phyloP scores from a whole-genome alignment of 64 coral and sea anemone species.

The Dendronephthya gigantea region DNA sequence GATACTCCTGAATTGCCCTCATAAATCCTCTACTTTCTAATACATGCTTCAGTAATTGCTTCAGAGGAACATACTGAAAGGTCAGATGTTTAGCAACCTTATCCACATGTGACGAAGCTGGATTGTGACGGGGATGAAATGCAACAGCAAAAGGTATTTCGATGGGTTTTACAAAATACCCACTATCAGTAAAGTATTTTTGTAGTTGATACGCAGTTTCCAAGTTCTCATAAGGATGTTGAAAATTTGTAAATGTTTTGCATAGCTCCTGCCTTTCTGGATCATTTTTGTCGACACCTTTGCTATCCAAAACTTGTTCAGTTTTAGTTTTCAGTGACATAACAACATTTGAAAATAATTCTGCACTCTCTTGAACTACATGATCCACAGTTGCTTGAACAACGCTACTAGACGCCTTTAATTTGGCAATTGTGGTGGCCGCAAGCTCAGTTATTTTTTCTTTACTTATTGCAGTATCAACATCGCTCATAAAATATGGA shows the following conservation, averaged over 20 bases:
- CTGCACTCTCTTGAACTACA: no score
- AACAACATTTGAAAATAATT: no score
- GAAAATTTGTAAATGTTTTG: neutral
- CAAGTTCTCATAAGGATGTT: neutral
- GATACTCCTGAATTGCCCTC: neutral
- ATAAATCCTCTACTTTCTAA: constrained; percentile 5
- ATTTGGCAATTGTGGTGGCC: no score
- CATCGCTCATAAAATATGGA: no score
- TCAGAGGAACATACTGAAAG: neutral
- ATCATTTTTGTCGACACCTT: neutral
- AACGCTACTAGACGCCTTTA: no score
- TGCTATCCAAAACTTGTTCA: neutral
- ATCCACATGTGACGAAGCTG: no score
- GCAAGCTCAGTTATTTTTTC: no score
- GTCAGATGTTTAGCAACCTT: no score
- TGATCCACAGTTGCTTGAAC: no score
- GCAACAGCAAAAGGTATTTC: neutral
- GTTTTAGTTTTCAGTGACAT: neutral
- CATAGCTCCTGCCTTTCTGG: neutral
- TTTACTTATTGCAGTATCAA: no score
- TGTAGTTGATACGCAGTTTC: neutral
- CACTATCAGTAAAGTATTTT: neutral
- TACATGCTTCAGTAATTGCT: neutral
- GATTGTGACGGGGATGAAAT: no score
- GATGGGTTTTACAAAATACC: neutral